Conservation (phyloP, 64 coral and sea anemone species). For the Anthopleura sola region DNA sequence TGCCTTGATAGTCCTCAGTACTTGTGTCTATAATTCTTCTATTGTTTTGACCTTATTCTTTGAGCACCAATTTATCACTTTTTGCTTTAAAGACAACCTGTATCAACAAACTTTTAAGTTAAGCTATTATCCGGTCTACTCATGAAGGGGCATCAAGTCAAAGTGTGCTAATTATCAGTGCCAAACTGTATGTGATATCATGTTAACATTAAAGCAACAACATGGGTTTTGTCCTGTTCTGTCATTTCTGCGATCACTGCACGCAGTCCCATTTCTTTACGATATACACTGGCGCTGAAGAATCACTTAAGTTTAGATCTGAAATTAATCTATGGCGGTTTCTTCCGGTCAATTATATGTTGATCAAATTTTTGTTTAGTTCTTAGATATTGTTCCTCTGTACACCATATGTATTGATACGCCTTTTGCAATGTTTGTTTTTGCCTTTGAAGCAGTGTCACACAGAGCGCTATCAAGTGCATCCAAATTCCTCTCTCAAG, state of each 20-base stretch:
- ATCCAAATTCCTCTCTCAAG: neutral
- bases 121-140: slow-evolving; percentile 1
- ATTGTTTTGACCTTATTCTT: slow-evolving; percentile 13
- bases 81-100: neutral
- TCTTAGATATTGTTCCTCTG: neutral
- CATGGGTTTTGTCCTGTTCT: neutral
- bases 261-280: neutral
- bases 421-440: neutral
- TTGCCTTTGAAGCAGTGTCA: neutral
- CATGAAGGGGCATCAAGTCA: neutral
- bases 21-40: neutral
- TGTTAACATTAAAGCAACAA: too few relatives aligned
- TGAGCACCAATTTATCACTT: neutral
- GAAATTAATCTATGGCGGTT: neutral
- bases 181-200: neutral
- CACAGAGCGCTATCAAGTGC: neutral
- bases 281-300: neutral
- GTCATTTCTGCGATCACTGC: too few relatives aligned
- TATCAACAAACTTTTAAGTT: slow-evolving; percentile 11
- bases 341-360: neutral
- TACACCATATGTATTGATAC: neutral
- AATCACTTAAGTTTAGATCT: too few relatives aligned
- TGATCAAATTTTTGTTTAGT: neutral
- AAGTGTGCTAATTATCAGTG: slow-evolving; percentile 9
- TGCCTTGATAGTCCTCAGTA: neutral